Conservation (phyloP, 2,888 invertebrate species). For the Zeuzera pyrina region DNA sequence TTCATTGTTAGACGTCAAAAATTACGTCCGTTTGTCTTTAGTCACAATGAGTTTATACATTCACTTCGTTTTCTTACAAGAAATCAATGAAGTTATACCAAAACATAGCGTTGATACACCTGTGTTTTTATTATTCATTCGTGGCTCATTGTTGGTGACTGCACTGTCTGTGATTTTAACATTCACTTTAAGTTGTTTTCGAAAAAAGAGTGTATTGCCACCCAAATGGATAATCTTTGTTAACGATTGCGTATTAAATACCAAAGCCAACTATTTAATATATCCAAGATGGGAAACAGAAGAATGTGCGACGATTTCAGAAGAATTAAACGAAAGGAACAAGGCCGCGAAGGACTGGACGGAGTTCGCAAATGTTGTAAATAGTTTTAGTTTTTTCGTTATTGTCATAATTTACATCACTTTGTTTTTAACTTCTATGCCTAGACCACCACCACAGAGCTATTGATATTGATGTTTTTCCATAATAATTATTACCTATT, state of each 20-base stretch:
- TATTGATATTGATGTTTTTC: no score
- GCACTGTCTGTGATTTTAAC: conserved; percentile 20
- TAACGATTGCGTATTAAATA: conserved; percentile 20
- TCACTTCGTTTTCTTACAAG: no score
- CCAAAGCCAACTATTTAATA: conserved; percentile 18
- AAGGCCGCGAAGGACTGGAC: conserved; percentile 24
- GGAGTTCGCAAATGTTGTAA: no score
- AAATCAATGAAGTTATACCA: no score
- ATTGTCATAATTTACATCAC: conserved; percentile 21
- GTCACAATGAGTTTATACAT: no score
- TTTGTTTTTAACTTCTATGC: conserved; percentile 24
- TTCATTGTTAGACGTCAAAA: no score
- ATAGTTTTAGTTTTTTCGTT: no score
- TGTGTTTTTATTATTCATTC: no score
- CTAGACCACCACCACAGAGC: conserved; percentile 18
- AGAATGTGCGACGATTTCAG: conserved; percentile 5
- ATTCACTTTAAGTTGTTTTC: conserved; percentile 21
- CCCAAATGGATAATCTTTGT: conserved; percentile 20
- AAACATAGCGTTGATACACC: no score
- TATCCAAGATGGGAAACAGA: conserved; percentile 22
- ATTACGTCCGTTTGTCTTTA: no score
- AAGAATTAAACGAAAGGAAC: conserved; percentile 7
- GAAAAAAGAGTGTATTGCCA: conserved; percentile 13
- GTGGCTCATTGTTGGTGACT: conserved; percentile 13
- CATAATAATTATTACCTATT: no score